Conservation (phyloP, 1,140 invertebrate species). For the Andrena cerasifolii region DNA sequence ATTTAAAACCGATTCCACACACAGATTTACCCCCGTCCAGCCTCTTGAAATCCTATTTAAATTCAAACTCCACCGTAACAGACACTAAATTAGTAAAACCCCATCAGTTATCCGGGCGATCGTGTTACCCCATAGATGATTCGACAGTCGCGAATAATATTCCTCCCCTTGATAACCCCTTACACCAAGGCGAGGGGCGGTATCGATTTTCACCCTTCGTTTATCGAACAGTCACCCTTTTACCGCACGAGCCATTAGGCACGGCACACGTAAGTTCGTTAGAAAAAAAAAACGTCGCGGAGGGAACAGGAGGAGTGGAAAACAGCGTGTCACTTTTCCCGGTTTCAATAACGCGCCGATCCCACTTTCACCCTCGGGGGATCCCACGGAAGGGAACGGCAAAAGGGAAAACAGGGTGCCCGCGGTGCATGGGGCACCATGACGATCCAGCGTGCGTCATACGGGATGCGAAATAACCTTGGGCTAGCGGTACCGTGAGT, state of each 20-base stretch:
- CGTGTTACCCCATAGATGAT: background rate
- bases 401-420: conserved; percentile 45
- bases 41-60: no score
- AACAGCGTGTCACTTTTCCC: conserved; percentile 26
- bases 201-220: conserved; percentile 15
- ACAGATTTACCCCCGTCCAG: no score
- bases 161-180: background rate
- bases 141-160: background rate
- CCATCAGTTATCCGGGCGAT: background rate
- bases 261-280: background rate
- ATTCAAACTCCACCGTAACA: no score
- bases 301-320: background rate
- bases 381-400: conserved; percentile 10
- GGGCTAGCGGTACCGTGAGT: conserved; percentile 75
- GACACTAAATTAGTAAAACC: background rate
- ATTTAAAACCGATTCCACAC: no score
- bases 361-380: conserved; percentile 42
- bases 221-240: conserved; percentile 8
- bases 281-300: background rate
- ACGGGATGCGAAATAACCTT: conserved; percentile 48
- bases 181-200: background rate
- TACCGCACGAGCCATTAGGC: background rate
- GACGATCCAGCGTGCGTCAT: conserved; percentile 16
- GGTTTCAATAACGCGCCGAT: conserved; percentile 38
- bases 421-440: conserved; percentile 43